Evolutionary conservation across 2,888 invertebrate species (phyloP), one percentile per base, ranked within the genome.

Genomic region (Drosophila tanythrix): DNA sequence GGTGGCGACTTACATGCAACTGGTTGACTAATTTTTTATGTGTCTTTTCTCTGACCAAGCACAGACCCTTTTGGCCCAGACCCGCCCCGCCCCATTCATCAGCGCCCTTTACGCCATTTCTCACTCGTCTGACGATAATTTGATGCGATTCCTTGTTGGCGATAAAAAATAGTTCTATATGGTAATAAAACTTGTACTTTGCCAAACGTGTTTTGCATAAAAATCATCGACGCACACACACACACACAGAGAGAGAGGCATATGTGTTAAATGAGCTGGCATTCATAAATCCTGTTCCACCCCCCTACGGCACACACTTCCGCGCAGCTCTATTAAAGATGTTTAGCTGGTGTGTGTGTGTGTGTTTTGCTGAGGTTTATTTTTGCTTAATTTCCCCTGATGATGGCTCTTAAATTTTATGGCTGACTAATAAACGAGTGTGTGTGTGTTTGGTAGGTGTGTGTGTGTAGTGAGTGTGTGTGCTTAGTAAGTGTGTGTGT

Each of bases 131-230:
- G 48, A 74, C 68, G 61, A 55, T 80, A 74, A 77, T 81, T 74
- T 71, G 71, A 62, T 69, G 73, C 68, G 84, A 83, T 88, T 82
- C 79, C 67, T 79, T 67, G 67, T 55, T 7, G 60, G 63, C 86
- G 83, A 85, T 85, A 89, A 89, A 81, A 85, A 82, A 80, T 82
- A 85, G 85, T 88, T 85, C 75, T 85, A 80, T 85, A 89, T 89
- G 90, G 77, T 85, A 85, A 85, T 85, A 89, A 88, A 85, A 74
- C 53, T 71, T 71, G 75, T 71, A 68, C 77, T 50, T 67, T 59
- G 68, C 43, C 65, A 46, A 63, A 55, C 61, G 79, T 67, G 74
- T 67, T 79, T 82, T 50, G 74, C 80, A 76, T 79, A 70, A 75
- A 79, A 79, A 66, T 70, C 83, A 82, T 55, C 55, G 62, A 56